Evolutionary conservation across 30 jellyfish, hydroid and myxozoan genomes (phyloP).

Genomic region (Hydractinia echinata): DNA sequence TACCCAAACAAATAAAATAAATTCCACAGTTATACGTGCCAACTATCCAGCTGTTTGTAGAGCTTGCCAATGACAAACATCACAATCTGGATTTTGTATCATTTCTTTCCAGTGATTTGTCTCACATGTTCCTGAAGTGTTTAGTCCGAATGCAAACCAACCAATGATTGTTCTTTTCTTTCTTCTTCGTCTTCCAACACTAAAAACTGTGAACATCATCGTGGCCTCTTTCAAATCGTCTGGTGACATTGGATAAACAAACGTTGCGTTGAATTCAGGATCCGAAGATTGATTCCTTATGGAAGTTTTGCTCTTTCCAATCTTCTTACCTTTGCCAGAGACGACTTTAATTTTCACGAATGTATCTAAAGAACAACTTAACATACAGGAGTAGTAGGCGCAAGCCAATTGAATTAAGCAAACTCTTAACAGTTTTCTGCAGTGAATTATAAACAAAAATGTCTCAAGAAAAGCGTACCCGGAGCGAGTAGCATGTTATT

Average conservation of each 20-base stretch:
- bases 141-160: conserved; percentile 84
- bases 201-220: conserved; percentile 38
- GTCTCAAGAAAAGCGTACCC: conserved; percentile 34
- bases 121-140: conserved; percentile 59
- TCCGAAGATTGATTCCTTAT: conserved; percentile 57
- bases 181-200: conserved; percentile 47
- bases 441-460: background rate
- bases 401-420: background rate
- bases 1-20: conserved; percentile 45
- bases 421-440: background rate
- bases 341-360: conserved; percentile 82
- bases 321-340: conserved; percentile 66
- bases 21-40: conserved; percentile 54
- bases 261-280: conserved; percentile 91
- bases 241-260: conserved; percentile 83
- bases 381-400: background rate
- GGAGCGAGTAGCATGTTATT: conserved; percentile 74
- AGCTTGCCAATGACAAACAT: conserved; percentile 69
- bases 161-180: conserved; percentile 75
- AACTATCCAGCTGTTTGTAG: background rate
- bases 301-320: conserved; percentile 89
- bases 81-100: conserved; percentile 44
- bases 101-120: conserved; percentile 73
- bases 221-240: conserved; percentile 65
- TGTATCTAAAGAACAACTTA: conserved; percentile 45